These are phyloP conservation scores for Streptopelia turtur DNA, from an alignment of 2,797 vertebrate species.

Conservation along the genomic window DNA sequence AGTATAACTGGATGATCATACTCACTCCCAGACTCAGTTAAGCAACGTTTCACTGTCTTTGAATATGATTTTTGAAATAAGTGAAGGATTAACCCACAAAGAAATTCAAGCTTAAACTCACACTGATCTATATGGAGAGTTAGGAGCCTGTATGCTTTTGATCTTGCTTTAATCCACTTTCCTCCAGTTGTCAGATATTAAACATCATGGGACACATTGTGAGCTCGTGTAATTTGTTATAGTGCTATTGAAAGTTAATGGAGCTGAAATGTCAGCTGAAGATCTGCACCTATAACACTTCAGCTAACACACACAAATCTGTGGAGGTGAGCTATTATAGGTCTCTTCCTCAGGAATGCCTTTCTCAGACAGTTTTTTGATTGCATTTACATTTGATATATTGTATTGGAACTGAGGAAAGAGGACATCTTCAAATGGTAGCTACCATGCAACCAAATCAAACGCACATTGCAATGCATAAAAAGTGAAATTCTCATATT, in stretches of 20 bases:
- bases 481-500: not conserved
- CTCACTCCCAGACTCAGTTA: not conserved
- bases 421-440: not conserved
- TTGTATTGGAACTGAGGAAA: not conserved
- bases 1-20: not conserved
- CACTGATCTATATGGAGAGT: not conserved
- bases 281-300: not conserved
- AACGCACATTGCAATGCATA: not conserved
- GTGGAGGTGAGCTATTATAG: not conserved
- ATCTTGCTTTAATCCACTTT: conserved; percentile 50
- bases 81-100: not conserved
- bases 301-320: conserved; percentile 21
- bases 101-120: not conserved
- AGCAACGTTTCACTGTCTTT: not conserved
- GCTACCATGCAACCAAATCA: not conserved
- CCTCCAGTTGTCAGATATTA: conserved; percentile 27
- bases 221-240: conserved; percentile 30
- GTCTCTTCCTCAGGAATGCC: not conserved
- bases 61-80: not conserved
- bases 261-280: conserved; percentile 30
- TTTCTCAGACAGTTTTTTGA: not conserved
- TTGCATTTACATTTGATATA: not conserved
- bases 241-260: conserved; percentile 30
- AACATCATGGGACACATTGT: not conserved
- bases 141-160: not conserved